Base-by-base conservation (phyloP, 1,140 invertebrate genomes). In the Drosophila lacteicornis region DNA sequence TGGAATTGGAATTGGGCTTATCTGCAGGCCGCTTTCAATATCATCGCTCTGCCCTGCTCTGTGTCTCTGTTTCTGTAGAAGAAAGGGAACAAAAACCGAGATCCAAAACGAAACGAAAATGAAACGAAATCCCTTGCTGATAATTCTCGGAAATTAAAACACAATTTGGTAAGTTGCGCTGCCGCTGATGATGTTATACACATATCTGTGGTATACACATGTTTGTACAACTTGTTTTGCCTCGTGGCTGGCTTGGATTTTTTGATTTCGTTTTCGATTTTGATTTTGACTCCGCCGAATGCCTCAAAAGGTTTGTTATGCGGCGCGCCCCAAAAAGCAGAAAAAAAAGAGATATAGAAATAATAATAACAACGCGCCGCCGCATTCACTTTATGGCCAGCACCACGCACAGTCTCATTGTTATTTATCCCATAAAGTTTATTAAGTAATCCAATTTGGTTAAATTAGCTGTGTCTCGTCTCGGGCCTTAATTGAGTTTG, bases 361-460 rank as follows among this genome's bases (percentile, higher is more conserved):
- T 68, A 81, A 62, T 69, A 70, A 50, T 53, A 75, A 80, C 70
- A 82, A 80, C 82, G 68, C 73, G 22, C 22, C 73, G 77, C 58
- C 55, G 75, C 84, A 80, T 88, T 87, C 80, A 80, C 83, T 86
- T 80, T 83, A 83, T 84, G 66, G 65, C 53, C 80, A 79, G 47
- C 71, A 81, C 70, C 68, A 80, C 62, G 80, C 75, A 78, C 75
- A 77, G 68, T 75, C 66, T 58, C 80, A 67, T 74, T 79, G 75
- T 85, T 90, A 85, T 90, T 85, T 90, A 85, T 91, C 81, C 85
- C 79, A 91, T 90, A 91, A 92, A 92, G 86, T 91, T 78, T 91
- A 91, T 92, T 91, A 87, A 91, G 91, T 92, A 92, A 92, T 91
- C 91, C 91, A 91, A 92, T 91, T 92, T 87, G 91, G 80, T 79